These are phyloP conservation scores for Melanargia galathea DNA, from an alignment of 2,888 invertebrate species.

Conservation along the genomic window DNA sequence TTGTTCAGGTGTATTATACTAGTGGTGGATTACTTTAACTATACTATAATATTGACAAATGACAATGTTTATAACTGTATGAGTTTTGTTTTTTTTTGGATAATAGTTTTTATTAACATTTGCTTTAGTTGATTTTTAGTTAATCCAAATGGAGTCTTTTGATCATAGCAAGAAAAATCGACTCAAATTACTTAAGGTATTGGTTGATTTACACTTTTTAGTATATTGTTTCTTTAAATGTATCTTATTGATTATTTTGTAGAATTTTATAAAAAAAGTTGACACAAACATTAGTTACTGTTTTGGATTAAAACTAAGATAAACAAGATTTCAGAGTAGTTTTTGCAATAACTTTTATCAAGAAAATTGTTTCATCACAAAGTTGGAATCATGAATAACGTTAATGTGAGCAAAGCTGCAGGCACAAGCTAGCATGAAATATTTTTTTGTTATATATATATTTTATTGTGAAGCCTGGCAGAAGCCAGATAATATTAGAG, in stretches of 20 bases:
- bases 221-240: neutral
- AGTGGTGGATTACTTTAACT: conserved; percentile 2
- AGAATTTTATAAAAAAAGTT: neutral
- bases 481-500: too few species aligned
- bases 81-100: neutral
- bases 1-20: conserved; percentile 7
- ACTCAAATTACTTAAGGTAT: conserved; percentile 18
- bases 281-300: too few species aligned
- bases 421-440: too few species aligned
- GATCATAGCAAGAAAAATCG: conserved; percentile 11
- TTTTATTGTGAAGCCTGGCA: too few species aligned
- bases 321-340: too few species aligned
- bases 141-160: conserved; percentile 11
- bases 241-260: neutral
- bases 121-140: neutral
- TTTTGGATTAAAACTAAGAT: too few species aligned
- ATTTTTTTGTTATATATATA: too few species aligned
- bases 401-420: too few species aligned
- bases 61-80: neutral
- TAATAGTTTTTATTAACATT: neutral
- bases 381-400: too few species aligned
- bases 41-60: neutral
- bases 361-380: too few species aligned
- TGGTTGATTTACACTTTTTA: conserved; percentile 3
- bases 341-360: too few species aligned